phyloP scores from a whole-genome alignment of 1,140 invertebrate genomes.

The Pogonomyrmex barbatus region DNA sequence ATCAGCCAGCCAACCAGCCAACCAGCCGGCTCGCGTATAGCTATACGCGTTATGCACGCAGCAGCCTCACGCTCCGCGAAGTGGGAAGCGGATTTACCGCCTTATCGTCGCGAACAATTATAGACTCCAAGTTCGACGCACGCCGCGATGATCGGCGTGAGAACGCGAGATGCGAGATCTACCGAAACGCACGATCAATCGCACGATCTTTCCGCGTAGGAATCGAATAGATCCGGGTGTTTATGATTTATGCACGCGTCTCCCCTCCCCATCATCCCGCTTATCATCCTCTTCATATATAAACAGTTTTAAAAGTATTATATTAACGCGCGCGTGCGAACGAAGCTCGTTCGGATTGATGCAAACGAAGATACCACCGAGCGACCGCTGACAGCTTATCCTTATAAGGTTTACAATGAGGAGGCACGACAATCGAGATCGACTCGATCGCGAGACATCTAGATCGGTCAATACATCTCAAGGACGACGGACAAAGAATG shows the following conservation, averaged over 20 bases:
- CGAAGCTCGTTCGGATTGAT: not conserved
- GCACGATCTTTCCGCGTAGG: not conserved
- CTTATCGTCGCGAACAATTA: constrained; percentile 57
- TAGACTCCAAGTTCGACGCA: constrained; percentile 19
- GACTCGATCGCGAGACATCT: constrained; percentile 51
- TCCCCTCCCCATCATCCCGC: not conserved
- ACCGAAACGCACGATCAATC: not conserved
- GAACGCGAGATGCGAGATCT: constrained; percentile 15
- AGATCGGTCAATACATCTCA: constrained; percentile 60
- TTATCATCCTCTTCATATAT: not conserved
- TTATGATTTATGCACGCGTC: not conserved
- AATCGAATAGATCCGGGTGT: not conserved
- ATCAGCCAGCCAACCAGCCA: constrained; percentile 20
- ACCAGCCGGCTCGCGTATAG: constrained; percentile 25
- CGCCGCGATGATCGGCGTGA: constrained; percentile 34
- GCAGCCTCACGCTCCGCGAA: constrained; percentile 66
- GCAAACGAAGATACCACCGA: constrained; percentile 7
- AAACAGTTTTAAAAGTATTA: not conserved
- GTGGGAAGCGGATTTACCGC: constrained; percentile 59
- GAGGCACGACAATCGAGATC: constrained; percentile 27
- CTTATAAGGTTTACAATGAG: constrained; percentile 12
- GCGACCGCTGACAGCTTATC: not conserved
- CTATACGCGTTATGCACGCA: constrained; percentile 59
- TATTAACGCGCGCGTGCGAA: not conserved
- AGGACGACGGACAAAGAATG: constrained; percentile 68